Evolutionary conservation across 2,888 invertebrate species (phyloP).

Genomic region (Hirtodrosophila histrioides): DNA sequence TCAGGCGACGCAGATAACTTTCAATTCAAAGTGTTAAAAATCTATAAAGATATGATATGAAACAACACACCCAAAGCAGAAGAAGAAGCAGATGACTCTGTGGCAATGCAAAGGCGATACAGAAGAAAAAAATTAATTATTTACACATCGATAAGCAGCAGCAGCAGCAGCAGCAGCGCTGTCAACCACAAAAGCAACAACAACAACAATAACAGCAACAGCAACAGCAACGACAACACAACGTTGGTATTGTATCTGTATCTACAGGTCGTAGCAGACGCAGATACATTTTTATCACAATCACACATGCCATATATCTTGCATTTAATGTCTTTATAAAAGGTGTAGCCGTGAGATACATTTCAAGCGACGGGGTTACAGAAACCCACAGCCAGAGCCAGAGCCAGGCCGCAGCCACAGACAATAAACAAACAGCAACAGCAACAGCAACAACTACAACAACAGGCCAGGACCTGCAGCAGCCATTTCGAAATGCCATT

Average conservation of each 20-base stretch:
- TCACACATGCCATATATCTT: slow-evolving; percentile 74
- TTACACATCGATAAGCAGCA: slow-evolving; percentile 76
- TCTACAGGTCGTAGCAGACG: slow-evolving; percentile 61
- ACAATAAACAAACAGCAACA: slow-evolving; percentile 67
- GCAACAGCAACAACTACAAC: slow-evolving; percentile 48
- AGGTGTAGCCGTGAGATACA: slow-evolving; percentile 66
- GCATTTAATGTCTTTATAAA: slow-evolving; percentile 81
- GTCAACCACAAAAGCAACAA: slow-evolving; percentile 63
- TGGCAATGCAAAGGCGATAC: slow-evolving; percentile 26
- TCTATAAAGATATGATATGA: slow-evolving; percentile 48
- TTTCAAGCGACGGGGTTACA: slow-evolving; percentile 35
- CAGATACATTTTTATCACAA: slow-evolving; percentile 74
- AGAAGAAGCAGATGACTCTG: background rate
- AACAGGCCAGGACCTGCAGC: slow-evolving; percentile 46
- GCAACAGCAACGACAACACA: slow-evolving; percentile 12
- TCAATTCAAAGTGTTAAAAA: slow-evolving; percentile 51
- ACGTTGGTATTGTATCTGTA: slow-evolving; percentile 60
- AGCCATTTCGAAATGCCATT: slow-evolving; percentile 78
- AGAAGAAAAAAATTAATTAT: slow-evolving; percentile 64
- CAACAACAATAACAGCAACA: slow-evolving; percentile 36
- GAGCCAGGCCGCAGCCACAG: slow-evolving; percentile 26
- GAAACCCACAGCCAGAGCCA: slow-evolving; percentile 17
- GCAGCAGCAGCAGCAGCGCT: slow-evolving; percentile 29
- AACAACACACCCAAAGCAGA: slow-evolving; percentile 8
- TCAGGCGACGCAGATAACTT: background rate